Base-by-base conservation (phyloP, 2,113 vertebrate species). In the Arothron firmamentum region DNA sequence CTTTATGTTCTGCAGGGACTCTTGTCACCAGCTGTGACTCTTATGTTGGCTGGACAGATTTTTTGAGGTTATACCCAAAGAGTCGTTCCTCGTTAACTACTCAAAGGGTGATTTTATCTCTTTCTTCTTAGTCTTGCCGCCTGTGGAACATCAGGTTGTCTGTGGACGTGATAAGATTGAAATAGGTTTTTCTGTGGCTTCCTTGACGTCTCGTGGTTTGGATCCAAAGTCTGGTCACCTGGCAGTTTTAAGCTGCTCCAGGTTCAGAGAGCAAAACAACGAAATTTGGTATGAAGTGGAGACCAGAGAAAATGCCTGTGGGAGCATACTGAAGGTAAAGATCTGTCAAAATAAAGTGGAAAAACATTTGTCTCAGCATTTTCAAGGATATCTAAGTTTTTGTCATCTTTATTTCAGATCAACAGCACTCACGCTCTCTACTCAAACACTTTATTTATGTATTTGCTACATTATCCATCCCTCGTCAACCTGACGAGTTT, bases 361-460 rank as follows among this genome's bases (percentile, higher is more conserved):
- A n/a, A 11, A 12, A 38, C 11, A 9, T 3, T 1, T 10, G 11
- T 2, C 11, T 38, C 34, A 38, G 34, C 9, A 38, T 12, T 38
- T 38, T 3, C 9, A 38, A 28, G 25, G 25, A 28, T 28, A 28
- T 28, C 25, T 28, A 9, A 38, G n/a, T n/a, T 17, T 16, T 55
- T 5, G 42, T 28, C 8, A 17, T 59, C 6, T 72, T 4, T 74
- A 34, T 77, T 82, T 50, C 77, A 90, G 87, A 85, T 52, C 52
- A 90, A 88, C 77, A 14, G 17, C 45, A 88, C 85, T 54, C 83
- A 88, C 51, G 80, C 61, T 5, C 70, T 73, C 62, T 88, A 83
- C 70, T 82, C 69, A 75, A 90, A 88, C 64, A 72, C 5, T 46
- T 72, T 90, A 52, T 88, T 84, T 16, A 4, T 90, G 14, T 87